A percentile compares a stretch with the other conserved stretches of the same genome.
Conservation (phyloP, 2,113 vertebrate genomes). For the Tenrec ecaudatus region DNA sequence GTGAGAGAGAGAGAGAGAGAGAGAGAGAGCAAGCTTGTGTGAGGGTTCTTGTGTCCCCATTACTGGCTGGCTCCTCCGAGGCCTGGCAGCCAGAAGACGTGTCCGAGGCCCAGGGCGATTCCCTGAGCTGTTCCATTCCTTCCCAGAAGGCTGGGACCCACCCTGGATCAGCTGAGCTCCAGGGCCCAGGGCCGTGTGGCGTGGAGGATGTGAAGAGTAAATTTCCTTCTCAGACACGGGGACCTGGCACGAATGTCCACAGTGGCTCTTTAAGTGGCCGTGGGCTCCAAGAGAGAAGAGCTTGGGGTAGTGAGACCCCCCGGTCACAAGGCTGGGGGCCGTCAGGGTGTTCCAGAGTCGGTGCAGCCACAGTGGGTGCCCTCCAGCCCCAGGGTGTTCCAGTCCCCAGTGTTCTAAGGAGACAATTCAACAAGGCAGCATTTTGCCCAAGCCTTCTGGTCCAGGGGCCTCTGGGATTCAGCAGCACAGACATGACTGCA, state of each 20-base stretch:
- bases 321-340: background rate
- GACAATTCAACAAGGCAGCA: background rate
- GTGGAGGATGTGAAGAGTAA: rapidly evolving
- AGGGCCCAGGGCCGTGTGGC: background rate
- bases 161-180: background rate
- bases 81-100: too few species aligned
- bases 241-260: background rate
- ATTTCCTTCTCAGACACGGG: background rate
- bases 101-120: background rate
- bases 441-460: too few species aligned
- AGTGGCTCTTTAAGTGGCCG: too few species aligned
- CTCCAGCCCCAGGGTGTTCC: background rate
- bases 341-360: background rate
- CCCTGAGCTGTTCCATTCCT: background rate
- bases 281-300: too few species aligned
- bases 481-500: background rate
- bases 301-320: too few species aligned
- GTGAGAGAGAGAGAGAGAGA: too few species aligned
- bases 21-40: too few species aligned
- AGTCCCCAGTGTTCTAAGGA: background rate
- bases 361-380: background rate
- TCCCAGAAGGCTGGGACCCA: background rate
- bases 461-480: rapidly evolving
- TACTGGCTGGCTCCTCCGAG: background rate
- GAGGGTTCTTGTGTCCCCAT: too few species aligned